phyloP scores from a whole-genome alignment of 2,113 vertebrate genomes.

The Laticauda colubrina region DNA sequence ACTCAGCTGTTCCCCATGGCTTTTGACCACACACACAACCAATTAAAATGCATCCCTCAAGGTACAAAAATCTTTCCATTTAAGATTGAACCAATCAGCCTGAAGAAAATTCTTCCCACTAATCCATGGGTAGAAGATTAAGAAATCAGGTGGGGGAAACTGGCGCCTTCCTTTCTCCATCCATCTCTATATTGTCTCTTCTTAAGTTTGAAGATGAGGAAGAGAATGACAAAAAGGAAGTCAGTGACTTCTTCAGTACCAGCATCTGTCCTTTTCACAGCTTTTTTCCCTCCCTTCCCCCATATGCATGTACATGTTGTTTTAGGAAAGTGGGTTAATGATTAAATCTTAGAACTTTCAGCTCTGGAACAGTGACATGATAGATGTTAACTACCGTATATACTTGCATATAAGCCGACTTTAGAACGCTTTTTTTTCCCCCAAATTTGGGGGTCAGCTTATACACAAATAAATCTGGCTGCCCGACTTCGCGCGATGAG shows the following conservation, averaged over 20 bases:
- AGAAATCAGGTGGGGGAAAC: background rate
- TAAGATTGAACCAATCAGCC: background rate
- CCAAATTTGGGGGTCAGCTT: too few species aligned
- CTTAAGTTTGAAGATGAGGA: background rate
- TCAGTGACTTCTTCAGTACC: background rate
- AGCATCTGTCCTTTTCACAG: background rate
- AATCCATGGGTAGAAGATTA: background rate
- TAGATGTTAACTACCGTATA: background rate
- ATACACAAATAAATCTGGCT: too few species aligned
- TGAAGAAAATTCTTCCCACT: background rate
- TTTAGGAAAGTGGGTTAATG: background rate
- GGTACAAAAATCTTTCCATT: background rate
- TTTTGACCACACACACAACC: background rate
- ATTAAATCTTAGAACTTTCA: background rate
- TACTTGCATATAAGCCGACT: too few species aligned
- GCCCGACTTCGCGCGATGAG: too few species aligned
- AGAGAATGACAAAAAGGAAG: background rate
- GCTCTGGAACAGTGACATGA: background rate
- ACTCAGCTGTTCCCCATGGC: background rate
- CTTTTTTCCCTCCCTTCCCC: background rate
- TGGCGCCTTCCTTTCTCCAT: background rate
- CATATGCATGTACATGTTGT: background rate
- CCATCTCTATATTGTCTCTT: background rate
- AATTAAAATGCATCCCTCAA: background rate
- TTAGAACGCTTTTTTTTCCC: too few species aligned